Base-by-base conservation (phyloP, 2,888 invertebrate species). In the Agriopis aurantiaria region DNA sequence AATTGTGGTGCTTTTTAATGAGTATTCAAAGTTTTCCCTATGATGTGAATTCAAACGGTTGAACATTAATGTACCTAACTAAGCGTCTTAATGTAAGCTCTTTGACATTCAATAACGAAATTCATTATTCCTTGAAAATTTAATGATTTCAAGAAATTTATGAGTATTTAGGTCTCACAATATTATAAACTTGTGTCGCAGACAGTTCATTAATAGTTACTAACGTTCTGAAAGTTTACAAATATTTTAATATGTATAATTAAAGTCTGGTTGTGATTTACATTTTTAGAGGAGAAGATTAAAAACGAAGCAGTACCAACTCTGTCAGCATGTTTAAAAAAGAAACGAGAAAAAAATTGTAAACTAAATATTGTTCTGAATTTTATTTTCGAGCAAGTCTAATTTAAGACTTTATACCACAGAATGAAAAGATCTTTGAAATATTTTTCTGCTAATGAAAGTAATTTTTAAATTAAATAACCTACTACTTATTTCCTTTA, bases 101-200 rank as follows among this genome's bases (percentile, higher is more conserved):
- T 57, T 57, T 57, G 43, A 57, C 10, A 57, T 57, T 57, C 17
- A 43, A 57, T 43, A 17, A 17, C 1, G 43, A 57, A 57, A 14
- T 14, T 43, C 14, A 8, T 43, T 43, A 56, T 56, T 56, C 10
- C 41, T 43, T 10, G 55, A 56, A 43, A 43, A 43, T 43, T 43
- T 8, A 57, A 57, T 43, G 17, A 57, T 10, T 14, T 10, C 56
- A 57, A 43, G 43, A 57, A 10, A 33, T 33, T 33, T 33, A 33
- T n/a, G n/a, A 17, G 17, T 40, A 53, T 53, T 57, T 55, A 55
- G 40, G 55, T 43, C 10, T 10, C 43, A 43, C 56, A 43, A 57
- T 40, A 57, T 17, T 57, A 43, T 10, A 57, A 43, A 57, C 56
- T 57, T 57, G 17, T 57, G 43, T 57, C 56, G 43, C 43, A 57